These are phyloP conservation scores for Oscheius sp. DNA, from an alignment of 2,888 invertebrate species.

Conservation along the genomic window DNA sequence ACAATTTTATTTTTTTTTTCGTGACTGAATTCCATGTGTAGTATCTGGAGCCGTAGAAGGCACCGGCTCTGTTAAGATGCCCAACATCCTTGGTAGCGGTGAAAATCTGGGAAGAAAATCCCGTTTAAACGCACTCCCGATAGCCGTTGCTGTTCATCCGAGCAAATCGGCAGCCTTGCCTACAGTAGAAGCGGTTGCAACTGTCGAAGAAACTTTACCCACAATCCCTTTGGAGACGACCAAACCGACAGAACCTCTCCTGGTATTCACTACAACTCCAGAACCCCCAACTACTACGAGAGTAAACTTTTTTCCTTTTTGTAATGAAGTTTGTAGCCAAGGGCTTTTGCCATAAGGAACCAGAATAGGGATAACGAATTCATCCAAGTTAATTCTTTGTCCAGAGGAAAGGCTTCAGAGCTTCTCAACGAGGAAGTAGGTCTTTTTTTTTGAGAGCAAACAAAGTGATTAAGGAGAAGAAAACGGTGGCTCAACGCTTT, in stretches of 20 bases:
- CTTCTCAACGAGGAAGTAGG: slow-evolving; percentile 18
- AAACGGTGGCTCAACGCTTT: slow-evolving; percentile 60
- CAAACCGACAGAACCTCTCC: slow-evolving; percentile 16
- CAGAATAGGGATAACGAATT: neutral
- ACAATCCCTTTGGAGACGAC: slow-evolving; percentile 21
- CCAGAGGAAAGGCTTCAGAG: slow-evolving; percentile 24
- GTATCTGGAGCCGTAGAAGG: slow-evolving; percentile 32
- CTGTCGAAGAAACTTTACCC: slow-evolving; percentile 14
- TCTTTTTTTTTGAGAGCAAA: neutral
- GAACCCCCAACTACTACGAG: slow-evolving; percentile 10
- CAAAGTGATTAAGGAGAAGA: slow-evolving; percentile 45
- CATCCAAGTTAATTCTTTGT: neutral
- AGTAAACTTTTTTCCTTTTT: no score
- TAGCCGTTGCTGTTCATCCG: slow-evolving; percentile 11
- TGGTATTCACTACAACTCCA: slow-evolving; percentile 23
- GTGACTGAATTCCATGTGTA: neutral
- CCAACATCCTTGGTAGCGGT: slow-evolving; percentile 41
- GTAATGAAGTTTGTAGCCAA: neutral
- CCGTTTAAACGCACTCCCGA: neutral
- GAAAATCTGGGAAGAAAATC: slow-evolving; percentile 37
- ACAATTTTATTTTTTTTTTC: neutral
- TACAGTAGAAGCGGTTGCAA: neutral
- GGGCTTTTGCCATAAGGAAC: slow-evolving; percentile 7
- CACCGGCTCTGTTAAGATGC: slow-evolving; percentile 27
- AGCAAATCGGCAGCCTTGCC: slow-evolving; percentile 38